Evolutionary conservation across 1,140 invertebrate genomes (phyloP), one percentile per base, ranked within the genome.

Genomic region (Neelides sp.): DNA sequence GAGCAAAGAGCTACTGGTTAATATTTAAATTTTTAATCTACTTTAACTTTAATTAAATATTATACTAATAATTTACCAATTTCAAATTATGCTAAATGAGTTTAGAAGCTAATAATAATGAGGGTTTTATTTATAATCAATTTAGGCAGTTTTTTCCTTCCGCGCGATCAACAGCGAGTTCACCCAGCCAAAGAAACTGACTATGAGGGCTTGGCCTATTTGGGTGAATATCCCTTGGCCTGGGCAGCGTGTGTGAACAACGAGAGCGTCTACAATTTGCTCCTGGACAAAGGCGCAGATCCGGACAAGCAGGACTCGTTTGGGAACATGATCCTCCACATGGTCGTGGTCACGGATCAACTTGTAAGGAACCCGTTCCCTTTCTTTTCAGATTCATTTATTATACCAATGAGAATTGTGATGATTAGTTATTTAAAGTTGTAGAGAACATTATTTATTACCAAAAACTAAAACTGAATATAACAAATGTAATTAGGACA

Each of bases 191-290:
- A 80, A 52, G 76, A 78, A 55, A 94, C 91, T 1, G 88, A 95
- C 65, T 97, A 96, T 70, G 88, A 96, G 71, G 93, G 91, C 13
- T 70, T 93, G 50, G 89, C 89, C 4, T 96, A 97, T 65, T 76
- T 94, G 39, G 93, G 92, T 0, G 93, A 98, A 68, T 96, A 92
- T 65, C 92, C 93, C 0, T 69, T 98, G 19, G 82, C 92, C 0
- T 98, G 94, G 89, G 88, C 94, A 0, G 92, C 92, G 10, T 96
- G 91, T 71, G 88, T 89, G 64, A 86, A 87, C 35, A 92, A 96
- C 65, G 89, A 95, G 68, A 88, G 88, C 40, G 91, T 95, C n/a
- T 98, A 98, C 67, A 96, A 98, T 70, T 75, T 94, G 37, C 74
- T 98, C 0, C 72, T 97, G 12, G 89, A 95, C 52, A 79, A 78